A percentile compares a stretch with the other conserved stretches of the same genome.
Conservation (phyloP, 2,113 vertebrate genomes). For the Pelobates fuscus region DNA sequence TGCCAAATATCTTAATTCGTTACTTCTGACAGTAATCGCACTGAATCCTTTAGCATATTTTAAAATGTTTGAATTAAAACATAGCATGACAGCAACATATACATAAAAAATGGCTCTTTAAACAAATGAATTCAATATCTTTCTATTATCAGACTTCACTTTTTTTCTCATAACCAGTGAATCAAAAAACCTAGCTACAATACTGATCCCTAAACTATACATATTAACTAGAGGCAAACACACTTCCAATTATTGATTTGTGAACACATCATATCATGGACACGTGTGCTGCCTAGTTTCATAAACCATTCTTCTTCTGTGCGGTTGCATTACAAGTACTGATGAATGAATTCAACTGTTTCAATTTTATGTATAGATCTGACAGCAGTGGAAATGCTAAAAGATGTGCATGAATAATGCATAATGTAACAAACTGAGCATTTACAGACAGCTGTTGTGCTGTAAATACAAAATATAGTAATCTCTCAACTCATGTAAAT, state of each 20-base stretch:
- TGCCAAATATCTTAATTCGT: no score
- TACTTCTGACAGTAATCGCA: no score
- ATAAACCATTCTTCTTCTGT: background rate
- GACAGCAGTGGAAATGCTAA: slow-evolving; percentile 24
- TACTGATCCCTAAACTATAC: no score
- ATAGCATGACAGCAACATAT: no score
- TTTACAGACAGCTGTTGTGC: slow-evolving; percentile 15
- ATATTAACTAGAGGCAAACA: no score
- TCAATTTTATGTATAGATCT: slow-evolving; percentile 18
- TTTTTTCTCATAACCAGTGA: no score
- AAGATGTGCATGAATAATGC: slow-evolving; percentile 38
- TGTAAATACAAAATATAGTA: slow-evolving; percentile 32
- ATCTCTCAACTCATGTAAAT: slow-evolving; percentile 33
- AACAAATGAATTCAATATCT: no score
- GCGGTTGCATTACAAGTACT: slow-evolving; percentile 23
- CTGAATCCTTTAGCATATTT: no score
- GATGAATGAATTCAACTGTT: slow-evolving; percentile 36
- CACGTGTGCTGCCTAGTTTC: background rate
- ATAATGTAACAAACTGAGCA: slow-evolving; percentile 26
- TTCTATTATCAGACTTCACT: no score
- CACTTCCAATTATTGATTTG: background rate
- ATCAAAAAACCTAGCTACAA: no score
- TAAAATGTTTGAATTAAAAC: no score
- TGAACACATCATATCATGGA: background rate
- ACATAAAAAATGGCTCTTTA: no score